Evolutionary conservation across 2,888 invertebrate genomes (phyloP), one percentile per base, ranked within the genome.

Genomic region (Coenonympha arcania): DNA sequence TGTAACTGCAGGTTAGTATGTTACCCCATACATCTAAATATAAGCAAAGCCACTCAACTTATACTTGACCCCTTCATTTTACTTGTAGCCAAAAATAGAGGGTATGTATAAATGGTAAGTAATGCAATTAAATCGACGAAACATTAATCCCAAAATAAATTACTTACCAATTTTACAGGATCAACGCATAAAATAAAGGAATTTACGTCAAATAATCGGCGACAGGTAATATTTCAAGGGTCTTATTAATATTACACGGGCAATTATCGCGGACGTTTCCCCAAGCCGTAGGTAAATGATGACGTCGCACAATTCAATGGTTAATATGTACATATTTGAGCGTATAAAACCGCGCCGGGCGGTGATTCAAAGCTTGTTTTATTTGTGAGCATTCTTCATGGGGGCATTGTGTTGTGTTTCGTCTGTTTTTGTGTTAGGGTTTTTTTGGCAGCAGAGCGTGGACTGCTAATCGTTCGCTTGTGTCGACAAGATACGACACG

Each of bases 401-500:
- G 75, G 68, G 59, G 66, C 67, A 73, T 80, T 79, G 78, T 79
- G 66, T 59, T n/a, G n/a, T n/a, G n/a, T n/a, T n/a, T 62, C 61
- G 69, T 61, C 58, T 59, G 62, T 63, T 70, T 69, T 61, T 66
- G 58, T 64, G 45, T 43, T 36, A 37, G n/a, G n/a, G 56, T 70
- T 76, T 75, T 76, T 71, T 59, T 52, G 61, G 11, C 30, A 8
- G 13, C 59, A 61, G 52, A 58, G 4, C n/a, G n/a, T n/a, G 55
- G 64, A 63, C 43, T 47, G 73, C 67, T 75, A 74, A 76, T 76
- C 71, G 77, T 59, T 54, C 58, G 71, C 76, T 72, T 79, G 83
- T 74, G 70, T 71, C 73, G 80, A 83, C 83, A 79, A 64, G 81
- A 67, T 58, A 60, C 57, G 68, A 80, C 81, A 71, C 66, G 81